Evolutionary conservation across 1,140 invertebrate species (phyloP).

Genomic region (Drosophila malerkotliana): DNA sequence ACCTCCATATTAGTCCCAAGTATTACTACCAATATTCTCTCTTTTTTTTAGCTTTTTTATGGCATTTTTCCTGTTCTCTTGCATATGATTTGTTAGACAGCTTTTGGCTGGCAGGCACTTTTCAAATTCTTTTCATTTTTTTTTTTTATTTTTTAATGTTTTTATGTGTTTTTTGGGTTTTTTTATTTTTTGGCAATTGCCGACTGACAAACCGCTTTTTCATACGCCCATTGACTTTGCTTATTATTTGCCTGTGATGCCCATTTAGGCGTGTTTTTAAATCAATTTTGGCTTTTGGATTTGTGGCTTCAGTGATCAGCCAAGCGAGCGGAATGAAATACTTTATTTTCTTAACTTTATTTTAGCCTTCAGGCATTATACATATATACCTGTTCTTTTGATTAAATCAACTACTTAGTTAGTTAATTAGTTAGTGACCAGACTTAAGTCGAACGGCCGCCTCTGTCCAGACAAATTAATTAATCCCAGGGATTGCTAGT

Average conservation of each 20-base stretch:
- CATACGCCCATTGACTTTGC: constrained; percentile 43
- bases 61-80: constrained; percentile 15
- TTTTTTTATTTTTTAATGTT: background rate
- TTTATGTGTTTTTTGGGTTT: background rate
- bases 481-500: background rate
- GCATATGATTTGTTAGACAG: constrained; percentile 46
- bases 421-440: background rate
- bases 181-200: constrained; percentile 8
- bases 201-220: constrained; percentile 38
- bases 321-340: constrained; percentile 28
- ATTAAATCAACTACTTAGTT: background rate
- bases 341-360: background rate
- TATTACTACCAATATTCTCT: constrained; percentile 3
- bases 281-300: constrained; percentile 36
- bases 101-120: constrained; percentile 18
- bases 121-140: constrained; percentile 2
- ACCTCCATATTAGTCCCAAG: background rate
- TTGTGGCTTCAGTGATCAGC: constrained; percentile 10
- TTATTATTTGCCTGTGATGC: constrained; percentile 32
- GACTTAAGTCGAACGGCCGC: background rate
- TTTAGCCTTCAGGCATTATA: background rate
- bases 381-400: too few species aligned
- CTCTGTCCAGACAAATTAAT: background rate
- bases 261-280: constrained; percentile 27
- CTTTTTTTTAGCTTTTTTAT: background rate